A percentile compares a stretch with the other conserved stretches of the same genome.
Conservation (phyloP, 92 coral and sea anemone genomes). For the Pocillopora meandrina region DNA sequence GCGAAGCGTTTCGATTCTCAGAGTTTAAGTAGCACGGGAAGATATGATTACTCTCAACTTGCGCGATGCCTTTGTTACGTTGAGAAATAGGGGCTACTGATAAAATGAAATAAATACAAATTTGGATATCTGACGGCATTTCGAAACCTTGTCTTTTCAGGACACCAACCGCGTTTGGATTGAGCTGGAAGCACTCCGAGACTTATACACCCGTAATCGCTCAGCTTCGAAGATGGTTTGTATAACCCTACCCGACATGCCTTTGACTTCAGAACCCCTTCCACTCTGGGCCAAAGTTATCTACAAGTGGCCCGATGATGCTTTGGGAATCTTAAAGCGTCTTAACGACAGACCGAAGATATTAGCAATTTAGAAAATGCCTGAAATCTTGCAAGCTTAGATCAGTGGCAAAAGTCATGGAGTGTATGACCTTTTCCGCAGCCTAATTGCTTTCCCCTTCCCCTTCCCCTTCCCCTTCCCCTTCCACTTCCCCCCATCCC, state of each 20-base stretch:
- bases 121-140: background rate
- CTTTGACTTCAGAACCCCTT: slow-evolving; percentile 7
- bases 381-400: background rate
- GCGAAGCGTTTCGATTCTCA: too few species aligned
- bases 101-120: too few species aligned
- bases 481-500: too few species aligned
- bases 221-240: slow-evolving; percentile 53
- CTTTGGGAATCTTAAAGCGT: slow-evolving; percentile 34
- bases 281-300: slow-evolving; percentile 38
- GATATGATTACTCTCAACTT: too few species aligned
- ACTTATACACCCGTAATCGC: slow-evolving; percentile 36
- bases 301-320: slow-evolving; percentile 43
- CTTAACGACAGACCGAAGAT: slow-evolving; percentile 34
- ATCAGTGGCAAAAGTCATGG: too few species aligned
- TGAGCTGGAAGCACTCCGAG: slow-evolving; percentile 36
- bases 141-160: background rate
- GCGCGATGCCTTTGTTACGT: too few species aligned
- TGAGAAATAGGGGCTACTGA: too few species aligned
- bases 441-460: too few species aligned
- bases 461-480: too few species aligned
- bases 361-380: slow-evolving; percentile 11
- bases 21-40: too few species aligned
- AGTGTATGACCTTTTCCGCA: too few species aligned
- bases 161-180: slow-evolving; percentile 46
- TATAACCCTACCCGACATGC: background rate